Percentiles rank a stretch among this genome's conserved stretches.
Evolutionary conservation across 2,888 invertebrate genomes (phyloP).

Genomic region (Gandaritis pyraliata): DNA sequence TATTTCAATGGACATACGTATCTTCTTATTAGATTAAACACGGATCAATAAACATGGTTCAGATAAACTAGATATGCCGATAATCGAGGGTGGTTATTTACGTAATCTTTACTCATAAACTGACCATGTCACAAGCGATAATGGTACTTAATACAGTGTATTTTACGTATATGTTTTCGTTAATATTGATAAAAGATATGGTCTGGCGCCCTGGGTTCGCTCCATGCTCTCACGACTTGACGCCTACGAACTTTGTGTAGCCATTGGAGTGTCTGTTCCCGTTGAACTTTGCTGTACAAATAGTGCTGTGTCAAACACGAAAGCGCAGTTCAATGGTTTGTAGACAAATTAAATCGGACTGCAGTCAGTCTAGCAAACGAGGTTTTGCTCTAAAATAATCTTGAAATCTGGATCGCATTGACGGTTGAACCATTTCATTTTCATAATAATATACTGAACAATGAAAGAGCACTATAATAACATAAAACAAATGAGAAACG

Average conservation of each 20-base stretch:
- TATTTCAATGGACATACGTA: conserved; percentile 8
- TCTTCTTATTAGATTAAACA: conserved; percentile 24
- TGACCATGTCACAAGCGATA: conserved; percentile 33
- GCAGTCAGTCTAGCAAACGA: not conserved
- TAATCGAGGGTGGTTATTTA: conserved; percentile 54
- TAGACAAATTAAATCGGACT: conserved; percentile 12
- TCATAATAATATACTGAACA: no score
- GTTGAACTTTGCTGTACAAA: conserved; percentile 11
- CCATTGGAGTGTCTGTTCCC: conserved; percentile 12
- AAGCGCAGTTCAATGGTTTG: conserved; percentile 15
- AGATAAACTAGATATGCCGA: conserved; percentile 55
- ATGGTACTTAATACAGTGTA: conserved; percentile 27
- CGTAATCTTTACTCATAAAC: conserved; percentile 48
- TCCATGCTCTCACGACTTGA: conserved; percentile 41
- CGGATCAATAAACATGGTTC: conserved; percentile 53
- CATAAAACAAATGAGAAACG: no score
- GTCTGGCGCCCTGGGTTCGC: conserved; percentile 34
- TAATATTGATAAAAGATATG: conserved; percentile 36
- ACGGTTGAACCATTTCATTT: no score
- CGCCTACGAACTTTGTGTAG: conserved; percentile 35
- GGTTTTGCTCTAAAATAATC: not conserved
- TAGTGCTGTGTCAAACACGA: conserved; percentile 7
- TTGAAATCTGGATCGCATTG: no score
- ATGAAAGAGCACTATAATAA: no score
- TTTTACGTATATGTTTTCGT: conserved; percentile 31